These are phyloP conservation scores for Paramormyrops hopkinsi DNA, from an alignment of 2,797 vertebrate species.

Conservation along the genomic window DNA sequence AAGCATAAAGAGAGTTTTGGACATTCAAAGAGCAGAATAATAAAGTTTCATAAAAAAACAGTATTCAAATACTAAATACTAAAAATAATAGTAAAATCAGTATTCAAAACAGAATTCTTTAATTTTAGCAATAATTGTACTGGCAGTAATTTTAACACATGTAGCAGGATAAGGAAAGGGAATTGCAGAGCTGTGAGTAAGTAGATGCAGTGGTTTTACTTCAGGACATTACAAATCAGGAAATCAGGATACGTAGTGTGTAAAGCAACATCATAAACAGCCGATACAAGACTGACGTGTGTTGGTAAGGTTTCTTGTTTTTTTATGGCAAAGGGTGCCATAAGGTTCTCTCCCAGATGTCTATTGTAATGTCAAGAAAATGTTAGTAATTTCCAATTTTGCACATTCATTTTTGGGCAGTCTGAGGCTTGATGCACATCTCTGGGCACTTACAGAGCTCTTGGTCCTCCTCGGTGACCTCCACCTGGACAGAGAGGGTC, in stretches of 20 bases:
- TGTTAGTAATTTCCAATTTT: not conserved
- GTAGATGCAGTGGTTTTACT: not conserved
- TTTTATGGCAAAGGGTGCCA: not conserved
- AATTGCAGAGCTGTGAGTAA: not conserved
- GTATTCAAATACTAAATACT: not conserved
- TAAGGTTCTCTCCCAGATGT: not conserved
- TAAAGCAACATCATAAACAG: not conserved
- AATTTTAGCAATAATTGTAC: not conserved
- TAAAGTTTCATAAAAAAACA: not conserved
- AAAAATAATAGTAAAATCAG: not conserved
- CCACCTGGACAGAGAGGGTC: constrained; percentile 49
- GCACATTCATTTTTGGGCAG: not conserved
- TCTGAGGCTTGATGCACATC: not conserved
- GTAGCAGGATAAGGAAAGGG: not conserved
- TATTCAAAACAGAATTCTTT: not conserved
- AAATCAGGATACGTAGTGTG: not conserved
- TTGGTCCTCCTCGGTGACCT: constrained; percentile 38
- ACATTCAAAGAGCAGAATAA: not conserved
- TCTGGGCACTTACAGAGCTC: constrained; percentile 42
- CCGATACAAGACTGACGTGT: not conserved
- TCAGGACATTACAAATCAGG: not conserved
- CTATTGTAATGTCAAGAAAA: not conserved
- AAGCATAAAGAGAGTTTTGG: not conserved
- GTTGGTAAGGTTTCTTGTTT: not conserved
- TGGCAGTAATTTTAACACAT: not conserved